Evolutionary conservation across 2,113 vertebrate genomes (phyloP), one percentile per base, ranked within the genome.

Genomic region (Mustela lutreola): DNA sequence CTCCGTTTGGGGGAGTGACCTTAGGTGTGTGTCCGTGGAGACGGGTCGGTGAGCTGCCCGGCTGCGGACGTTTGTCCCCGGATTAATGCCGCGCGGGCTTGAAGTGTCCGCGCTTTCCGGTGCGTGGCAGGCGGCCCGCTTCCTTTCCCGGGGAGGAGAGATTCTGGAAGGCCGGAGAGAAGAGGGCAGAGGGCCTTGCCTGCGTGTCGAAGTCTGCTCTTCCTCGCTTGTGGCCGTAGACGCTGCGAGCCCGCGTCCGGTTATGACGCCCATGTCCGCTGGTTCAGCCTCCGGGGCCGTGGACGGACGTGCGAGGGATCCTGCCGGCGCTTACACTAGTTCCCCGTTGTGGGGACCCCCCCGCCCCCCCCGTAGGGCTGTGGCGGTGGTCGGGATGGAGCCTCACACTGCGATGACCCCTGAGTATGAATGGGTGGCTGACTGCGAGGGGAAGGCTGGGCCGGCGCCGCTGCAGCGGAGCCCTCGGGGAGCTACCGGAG

Each of bases 151-250:
- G 22, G 71, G 33, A n/a, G 73, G 45, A 39, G 53, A 31, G 4
- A 3, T 28, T n/a, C 3, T 7, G 3, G 36, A 53, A 50, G 50
- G 22, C 21, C 71, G 21, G 76, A 24, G 75, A 71, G n/a, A 70
- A 9, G 1, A 33, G 22, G 28, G 39, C 82, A 15, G 7, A 21
- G 15, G 50, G 22, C 7, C 22, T 19, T 12, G 9, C 1, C 14
- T 63, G 42, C 56, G 0, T 4, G 18, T 42, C 5, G 33, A 9
- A 94, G 9, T 4, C 4, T 14, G 26, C 45, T 48, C 45, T 18
- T 11, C 1, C 11, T 31, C 21, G 4, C 4, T 39, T 58, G 6
- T 63, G 21, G 7, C 2, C 22, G 0, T 28, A 0, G 26, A 87
- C 19, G 42, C n/a, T 33, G 18, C 12, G 1, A 1, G 50, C 21